A percentile compares a stretch with the other conserved stretches of the same genome.
Conservation (phyloP, 2,797 vertebrate species). For the Bucorvus abyssinicus region DNA sequence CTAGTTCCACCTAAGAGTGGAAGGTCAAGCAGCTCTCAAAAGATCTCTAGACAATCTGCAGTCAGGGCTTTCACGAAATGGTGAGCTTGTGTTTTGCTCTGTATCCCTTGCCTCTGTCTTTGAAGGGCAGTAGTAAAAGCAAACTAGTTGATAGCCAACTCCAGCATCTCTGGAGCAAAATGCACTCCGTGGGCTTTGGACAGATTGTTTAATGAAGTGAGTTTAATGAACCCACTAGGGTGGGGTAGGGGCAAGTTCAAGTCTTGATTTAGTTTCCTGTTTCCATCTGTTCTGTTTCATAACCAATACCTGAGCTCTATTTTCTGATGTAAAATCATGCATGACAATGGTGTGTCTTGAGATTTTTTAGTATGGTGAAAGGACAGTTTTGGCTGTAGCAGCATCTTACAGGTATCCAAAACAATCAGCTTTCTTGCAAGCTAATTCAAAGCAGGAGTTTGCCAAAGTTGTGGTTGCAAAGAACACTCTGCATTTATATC, state of each 20-base stretch:
- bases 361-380: rapidly evolving
- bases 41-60: rapidly evolving
- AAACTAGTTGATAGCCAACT: rapidly evolving
- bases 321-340: rapidly evolving
- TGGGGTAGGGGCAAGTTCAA: rapidly evolving
- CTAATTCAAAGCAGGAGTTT: too few species aligned
- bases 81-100: too few species aligned
- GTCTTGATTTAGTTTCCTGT: rapidly evolving
- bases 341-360: rapidly evolving
- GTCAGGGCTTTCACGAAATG: too few species aligned
- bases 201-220: rapidly evolving
- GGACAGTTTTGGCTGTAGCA: rapidly evolving
- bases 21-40: rapidly evolving
- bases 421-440: too few species aligned
- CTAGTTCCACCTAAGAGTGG: rapidly evolving
- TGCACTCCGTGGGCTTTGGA: rapidly evolving
- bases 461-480: rapidly evolving
- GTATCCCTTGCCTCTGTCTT: rapidly evolving
- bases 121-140: too few species aligned
- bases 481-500: too few species aligned
- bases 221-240: rapidly evolving
- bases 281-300: rapidly evolving
- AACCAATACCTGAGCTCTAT: neutral
- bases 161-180: rapidly evolving
- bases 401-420: rapidly evolving